Conservation (phyloP, 1,140 invertebrate genomes). For the Neoseiulus cucumeris region DNA sequence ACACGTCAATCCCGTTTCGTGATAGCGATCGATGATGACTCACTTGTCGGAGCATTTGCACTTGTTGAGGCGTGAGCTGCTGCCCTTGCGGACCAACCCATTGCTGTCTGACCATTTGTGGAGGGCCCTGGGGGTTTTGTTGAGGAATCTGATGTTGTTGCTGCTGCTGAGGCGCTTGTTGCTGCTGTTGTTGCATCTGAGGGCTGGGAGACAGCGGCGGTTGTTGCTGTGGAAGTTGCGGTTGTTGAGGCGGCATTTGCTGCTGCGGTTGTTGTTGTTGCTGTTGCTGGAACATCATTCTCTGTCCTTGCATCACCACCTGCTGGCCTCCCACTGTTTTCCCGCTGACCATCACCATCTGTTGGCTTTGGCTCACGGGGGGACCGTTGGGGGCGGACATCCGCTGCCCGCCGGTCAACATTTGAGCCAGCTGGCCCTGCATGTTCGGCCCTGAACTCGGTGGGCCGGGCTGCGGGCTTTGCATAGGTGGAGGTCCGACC, state of each 20-base stretch:
- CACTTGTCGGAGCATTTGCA: slow-evolving; percentile 4
- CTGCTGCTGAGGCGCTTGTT: slow-evolving; percentile 19
- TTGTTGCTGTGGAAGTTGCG: slow-evolving; percentile 21
- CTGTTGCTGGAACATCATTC: slow-evolving; percentile 23
- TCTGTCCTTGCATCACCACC: neutral
- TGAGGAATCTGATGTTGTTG: slow-evolving; percentile 22
- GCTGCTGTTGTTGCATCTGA: slow-evolving; percentile 26
- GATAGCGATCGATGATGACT: neutral
- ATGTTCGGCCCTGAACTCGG: neutral
- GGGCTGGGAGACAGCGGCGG: slow-evolving; percentile 14
- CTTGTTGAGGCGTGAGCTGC: slow-evolving; percentile 30
- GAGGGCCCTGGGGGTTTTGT: slow-evolving; percentile 15
- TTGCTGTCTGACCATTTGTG: slow-evolving; percentile 14
- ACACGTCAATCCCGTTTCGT: too few species aligned
- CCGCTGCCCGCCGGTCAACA: neutral
- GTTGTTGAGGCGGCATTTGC: slow-evolving; percentile 23
- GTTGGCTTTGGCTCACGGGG: neutral
- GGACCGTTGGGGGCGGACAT: neutral
- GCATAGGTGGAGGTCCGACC: too few species aligned
- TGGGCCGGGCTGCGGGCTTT: too few species aligned
- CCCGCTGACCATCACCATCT: neutral
- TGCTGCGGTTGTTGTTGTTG: slow-evolving; percentile 37
- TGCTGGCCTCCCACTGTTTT: neutral
- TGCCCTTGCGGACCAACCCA: slow-evolving; percentile 18
- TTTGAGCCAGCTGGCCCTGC: neutral